A percentile compares a stretch with the other conserved stretches of the same genome.
Evolutionary conservation across 1,140 invertebrate genomes (phyloP).

Genomic region (Penaeus japonicus): DNA sequence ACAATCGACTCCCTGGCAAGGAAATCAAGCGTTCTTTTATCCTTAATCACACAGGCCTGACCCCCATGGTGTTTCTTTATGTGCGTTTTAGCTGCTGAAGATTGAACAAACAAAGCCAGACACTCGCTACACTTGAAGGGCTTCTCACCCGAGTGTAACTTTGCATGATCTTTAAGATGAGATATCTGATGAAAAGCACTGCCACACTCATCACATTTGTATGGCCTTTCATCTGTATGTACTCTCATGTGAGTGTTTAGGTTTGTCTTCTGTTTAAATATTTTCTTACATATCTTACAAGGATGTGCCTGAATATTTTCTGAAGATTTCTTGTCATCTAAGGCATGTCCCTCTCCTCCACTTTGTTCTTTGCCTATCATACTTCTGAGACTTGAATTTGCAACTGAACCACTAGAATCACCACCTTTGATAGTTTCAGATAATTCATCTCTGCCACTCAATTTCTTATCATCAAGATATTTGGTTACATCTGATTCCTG

Average conservation of each 20-base stretch:
- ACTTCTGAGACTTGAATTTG: too few relatives aligned
- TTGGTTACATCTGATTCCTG: too few relatives aligned
- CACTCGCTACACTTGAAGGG: constrained; percentile 21
- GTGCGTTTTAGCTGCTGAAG: constrained; percentile 13
- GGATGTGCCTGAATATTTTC: too few relatives aligned
- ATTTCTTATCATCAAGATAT: too few relatives aligned
- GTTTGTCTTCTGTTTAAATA: constrained; percentile 7
- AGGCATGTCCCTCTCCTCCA: too few relatives aligned
- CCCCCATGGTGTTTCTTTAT: constrained; percentile 14
- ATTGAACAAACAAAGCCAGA: neutral
- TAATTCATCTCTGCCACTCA: too few relatives aligned
- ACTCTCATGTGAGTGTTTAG: constrained; percentile 26
- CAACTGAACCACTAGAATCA: too few relatives aligned
- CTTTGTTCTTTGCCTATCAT: too few relatives aligned
- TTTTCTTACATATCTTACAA: neutral
- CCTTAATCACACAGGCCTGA: neutral
- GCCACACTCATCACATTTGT: neutral
- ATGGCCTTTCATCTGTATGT: constrained; percentile 28
- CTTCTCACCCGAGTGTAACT: constrained; percentile 25
- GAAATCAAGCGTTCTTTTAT: neutral
- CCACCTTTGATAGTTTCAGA: too few relatives aligned
- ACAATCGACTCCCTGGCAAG: too few relatives aligned
- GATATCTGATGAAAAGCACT: constrained; percentile 25
- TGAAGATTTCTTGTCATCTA: too few relatives aligned
- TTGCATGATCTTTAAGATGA: constrained; percentile 27